Evolutionary conservation across 2,113 vertebrate genomes (phyloP).

Genomic region (Antechinus flavipes): DNA sequence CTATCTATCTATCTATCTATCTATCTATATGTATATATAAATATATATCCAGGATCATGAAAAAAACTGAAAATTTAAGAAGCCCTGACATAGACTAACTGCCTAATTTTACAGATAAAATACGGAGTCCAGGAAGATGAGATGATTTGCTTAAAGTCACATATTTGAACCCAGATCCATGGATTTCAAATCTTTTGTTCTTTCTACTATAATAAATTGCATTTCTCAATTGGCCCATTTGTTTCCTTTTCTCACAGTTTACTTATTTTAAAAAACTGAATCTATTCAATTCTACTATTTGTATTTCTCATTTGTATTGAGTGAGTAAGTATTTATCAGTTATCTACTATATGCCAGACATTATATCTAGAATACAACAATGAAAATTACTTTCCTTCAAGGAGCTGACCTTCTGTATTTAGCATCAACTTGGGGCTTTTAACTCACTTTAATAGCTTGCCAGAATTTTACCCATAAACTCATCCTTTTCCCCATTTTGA

Average conservation of each 20-base stretch:
- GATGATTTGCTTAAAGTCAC: not conserved
- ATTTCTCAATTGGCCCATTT: not conserved
- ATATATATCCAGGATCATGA: too few species aligned
- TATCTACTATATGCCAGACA: not conserved
- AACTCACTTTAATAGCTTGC: not conserved
- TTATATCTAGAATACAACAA: not conserved
- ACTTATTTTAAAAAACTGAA: not conserved
- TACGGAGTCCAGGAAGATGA: not conserved
- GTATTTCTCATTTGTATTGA: not conserved
- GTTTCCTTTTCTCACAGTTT: not conserved
- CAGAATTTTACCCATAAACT: not conserved
- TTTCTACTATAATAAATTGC: not conserved
- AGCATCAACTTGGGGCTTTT: not conserved
- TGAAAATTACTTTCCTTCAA: not conserved
- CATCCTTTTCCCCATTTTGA: not conserved
- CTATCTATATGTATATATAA: too few species aligned
- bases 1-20: too few species aligned
- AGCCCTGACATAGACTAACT: not conserved
- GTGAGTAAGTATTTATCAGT: not conserved
- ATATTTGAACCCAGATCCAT: not conserved
- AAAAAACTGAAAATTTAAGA: too few species aligned
- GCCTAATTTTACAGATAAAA: not conserved
- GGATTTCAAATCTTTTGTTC: not conserved
- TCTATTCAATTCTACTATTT: not conserved
- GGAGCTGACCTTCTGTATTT: not conserved